Conservation (phyloP, 2,113 vertebrate genomes). For the Cebidichthys violaceus region DNA sequence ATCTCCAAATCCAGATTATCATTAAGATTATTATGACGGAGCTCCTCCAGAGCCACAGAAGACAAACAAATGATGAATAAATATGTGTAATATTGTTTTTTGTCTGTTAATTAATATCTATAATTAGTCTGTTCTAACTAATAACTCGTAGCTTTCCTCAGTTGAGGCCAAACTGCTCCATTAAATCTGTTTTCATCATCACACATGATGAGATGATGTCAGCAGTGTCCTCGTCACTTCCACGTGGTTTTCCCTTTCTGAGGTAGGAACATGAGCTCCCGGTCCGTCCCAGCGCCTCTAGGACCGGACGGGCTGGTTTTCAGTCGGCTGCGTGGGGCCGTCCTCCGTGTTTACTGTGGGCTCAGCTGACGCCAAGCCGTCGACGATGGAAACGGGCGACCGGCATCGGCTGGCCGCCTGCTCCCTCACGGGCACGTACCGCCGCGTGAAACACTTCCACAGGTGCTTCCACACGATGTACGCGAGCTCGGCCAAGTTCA, state of each 20-base stretch:
- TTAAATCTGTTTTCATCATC: no score
- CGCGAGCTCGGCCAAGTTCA: conserved; percentile 87
- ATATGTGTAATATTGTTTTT: background rate
- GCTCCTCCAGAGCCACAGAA: background rate
- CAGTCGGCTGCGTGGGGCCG: background rate
- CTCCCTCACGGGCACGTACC: conserved; percentile 49
- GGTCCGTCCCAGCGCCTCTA: background rate
- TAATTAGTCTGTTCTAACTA: background rate
- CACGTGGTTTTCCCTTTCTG: background rate
- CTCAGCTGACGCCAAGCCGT: conserved; percentile 9
- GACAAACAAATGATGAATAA: background rate
- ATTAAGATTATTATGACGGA: background rate
- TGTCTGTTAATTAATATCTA: background rate
- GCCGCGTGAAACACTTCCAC: conserved; percentile 79
- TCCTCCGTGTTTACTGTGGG: conserved; percentile 25
- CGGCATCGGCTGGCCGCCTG: background rate
- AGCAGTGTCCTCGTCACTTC: background rate
- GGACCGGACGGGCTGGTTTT: conserved; percentile 53
- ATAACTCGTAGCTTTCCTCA: background rate
- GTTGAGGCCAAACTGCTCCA: background rate
- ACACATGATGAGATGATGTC: background rate
- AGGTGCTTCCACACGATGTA: conserved; percentile 87
- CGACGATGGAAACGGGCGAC: conserved; percentile 18
- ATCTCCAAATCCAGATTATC: background rate
- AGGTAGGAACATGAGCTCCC: background rate